Conservation (phyloP, 2,113 vertebrate species). For the Coptodon bakossiorum region DNA sequence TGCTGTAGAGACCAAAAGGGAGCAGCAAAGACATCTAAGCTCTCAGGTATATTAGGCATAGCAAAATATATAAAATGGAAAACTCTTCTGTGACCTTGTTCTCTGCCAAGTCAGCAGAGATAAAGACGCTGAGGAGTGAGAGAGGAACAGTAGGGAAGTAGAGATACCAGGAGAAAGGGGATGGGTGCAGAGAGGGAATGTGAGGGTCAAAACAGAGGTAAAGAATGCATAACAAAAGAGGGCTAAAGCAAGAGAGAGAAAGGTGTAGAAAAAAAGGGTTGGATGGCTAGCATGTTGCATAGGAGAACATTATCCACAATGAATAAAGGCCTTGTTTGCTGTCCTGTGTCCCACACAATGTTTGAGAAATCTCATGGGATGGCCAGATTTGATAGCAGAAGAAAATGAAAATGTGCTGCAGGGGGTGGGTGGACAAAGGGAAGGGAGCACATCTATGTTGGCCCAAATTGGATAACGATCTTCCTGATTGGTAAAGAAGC, state of each 20-base stretch:
- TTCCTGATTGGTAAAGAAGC: constrained; percentile 40
- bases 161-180: constrained; percentile 22
- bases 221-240: constrained; percentile 33
- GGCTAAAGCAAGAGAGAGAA: constrained; percentile 1
- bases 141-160: constrained; percentile 21
- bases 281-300: constrained; percentile 22
- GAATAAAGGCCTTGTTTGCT: constrained; percentile 51
- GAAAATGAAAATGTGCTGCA: constrained; percentile 9
- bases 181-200: neutral
- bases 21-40: neutral
- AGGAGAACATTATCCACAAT: constrained; percentile 29
- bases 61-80: constrained; percentile 54
- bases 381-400: constrained; percentile 49
- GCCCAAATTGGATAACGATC: constrained; percentile 63
- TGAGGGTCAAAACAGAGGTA: constrained; percentile 7
- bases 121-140: constrained; percentile 27
- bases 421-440: neutral
- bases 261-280: neutral
- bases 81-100: constrained; percentile 64
- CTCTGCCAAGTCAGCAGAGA: constrained; percentile 69
- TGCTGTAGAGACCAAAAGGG: neutral
- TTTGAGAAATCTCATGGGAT: constrained; percentile 24
- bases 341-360: constrained; percentile 21
- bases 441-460: constrained; percentile 27
- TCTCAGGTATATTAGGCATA: constrained; percentile 27